Evolutionary conservation across 1,140 invertebrate species (phyloP), one percentile per base, ranked within the genome.

Genomic region (Apis cerana): DNA sequence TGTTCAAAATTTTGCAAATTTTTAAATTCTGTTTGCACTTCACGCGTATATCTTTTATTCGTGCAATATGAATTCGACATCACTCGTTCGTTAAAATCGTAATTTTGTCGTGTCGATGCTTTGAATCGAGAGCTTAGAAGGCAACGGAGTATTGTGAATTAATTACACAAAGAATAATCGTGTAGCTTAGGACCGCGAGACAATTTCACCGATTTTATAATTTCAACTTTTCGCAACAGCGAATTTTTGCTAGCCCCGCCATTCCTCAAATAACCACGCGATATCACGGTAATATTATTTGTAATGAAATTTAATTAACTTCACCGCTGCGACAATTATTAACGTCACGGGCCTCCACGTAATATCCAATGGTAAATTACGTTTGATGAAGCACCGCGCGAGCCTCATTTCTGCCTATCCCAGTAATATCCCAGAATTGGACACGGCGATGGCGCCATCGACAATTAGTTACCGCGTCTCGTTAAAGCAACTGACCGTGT

Each of bases 291-390:
- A 79, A 86, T 89, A 89, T 86, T 89, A 89, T 88, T 86, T 86
- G 70, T 72, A 88, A 89, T 86, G 81, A 89, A 89, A 89, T 89
- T 89, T 88, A 88, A 89, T 89, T 89, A 89, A 89, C 83, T 74
- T 59, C 83, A 64, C 64, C 27, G 64, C 64, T 52, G 86, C 72
- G 72, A 80, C 70, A 74, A 50, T 82, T 85, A 89, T 89, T 86
- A 89, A 76, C 69, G 75, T 82, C 80, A 69, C 67, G 64, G 67
- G 19, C 4, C 10, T 56, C 62, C 80, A 48, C 70, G 82, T 89
- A 89, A 89, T 89, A 84, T 59, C 67, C 75, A 54, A 52, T 43
- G 77, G 50, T 88, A 80, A 84, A 89, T 89, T 89, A 85, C 64
- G 52, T 67, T 82, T 85, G 82, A 82, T 77, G 75, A 33, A 69